These are phyloP conservation scores for Taenaris catops DNA, from an alignment of 2,888 invertebrate genomes.

Conservation along the genomic window DNA sequence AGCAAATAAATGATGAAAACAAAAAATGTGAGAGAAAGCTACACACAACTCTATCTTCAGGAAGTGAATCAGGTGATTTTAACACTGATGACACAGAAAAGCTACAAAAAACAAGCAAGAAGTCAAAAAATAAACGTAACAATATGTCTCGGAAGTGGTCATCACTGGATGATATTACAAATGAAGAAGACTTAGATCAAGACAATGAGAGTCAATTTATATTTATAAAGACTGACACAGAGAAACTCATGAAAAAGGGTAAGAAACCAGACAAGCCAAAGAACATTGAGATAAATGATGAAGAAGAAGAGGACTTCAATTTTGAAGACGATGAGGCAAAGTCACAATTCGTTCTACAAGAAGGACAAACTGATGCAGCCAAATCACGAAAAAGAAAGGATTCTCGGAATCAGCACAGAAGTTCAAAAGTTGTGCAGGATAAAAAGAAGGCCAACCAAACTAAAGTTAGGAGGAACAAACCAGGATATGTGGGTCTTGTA, in stretches of 20 bases:
- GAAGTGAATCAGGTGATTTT: slow-evolving; percentile 71
- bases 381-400: slow-evolving; percentile 72
- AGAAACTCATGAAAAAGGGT: slow-evolving; percentile 60
- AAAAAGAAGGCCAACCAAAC: slow-evolving; percentile 68
- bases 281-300: slow-evolving; percentile 40
- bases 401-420: slow-evolving; percentile 54
- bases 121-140: slow-evolving; percentile 63
- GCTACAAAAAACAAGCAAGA: slow-evolving; percentile 54
- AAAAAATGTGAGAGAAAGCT: slow-evolving; percentile 64
- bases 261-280: slow-evolving; percentile 56
- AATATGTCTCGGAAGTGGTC: slow-evolving; percentile 80
- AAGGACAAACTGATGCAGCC: slow-evolving; percentile 47
- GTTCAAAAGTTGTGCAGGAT: slow-evolving; percentile 51
- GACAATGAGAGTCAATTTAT: slow-evolving; percentile 64
- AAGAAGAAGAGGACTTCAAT: slow-evolving; percentile 48
- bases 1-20: slow-evolving; percentile 46
- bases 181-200: slow-evolving; percentile 58
- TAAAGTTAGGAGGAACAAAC: slow-evolving; percentile 59
- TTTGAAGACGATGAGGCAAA: slow-evolving; percentile 52
- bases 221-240: slow-evolving; percentile 59
- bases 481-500: slow-evolving; percentile 61
- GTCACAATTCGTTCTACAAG: slow-evolving; percentile 54
- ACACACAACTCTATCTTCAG: slow-evolving; percentile 59
- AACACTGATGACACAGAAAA: slow-evolving; percentile 64
- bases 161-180: slow-evolving; percentile 75